A percentile compares a stretch with the other conserved stretches of the same genome.
These are phyloP conservation scores for Dicycla oo DNA, from an alignment of 2,888 invertebrate species.

Conservation along the genomic window DNA sequence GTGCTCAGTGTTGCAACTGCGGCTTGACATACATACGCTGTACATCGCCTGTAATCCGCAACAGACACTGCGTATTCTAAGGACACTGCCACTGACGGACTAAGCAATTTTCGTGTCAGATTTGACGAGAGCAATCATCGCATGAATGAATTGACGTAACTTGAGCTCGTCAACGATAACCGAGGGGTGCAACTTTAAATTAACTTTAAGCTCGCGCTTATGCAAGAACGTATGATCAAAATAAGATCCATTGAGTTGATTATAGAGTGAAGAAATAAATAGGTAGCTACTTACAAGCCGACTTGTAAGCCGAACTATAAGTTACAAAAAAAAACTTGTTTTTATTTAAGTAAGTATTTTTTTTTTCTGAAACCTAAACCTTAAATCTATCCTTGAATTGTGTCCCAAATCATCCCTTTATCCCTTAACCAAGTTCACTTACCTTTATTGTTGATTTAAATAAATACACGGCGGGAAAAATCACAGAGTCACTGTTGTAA, in stretches of 20 bases:
- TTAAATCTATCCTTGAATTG: conserved; percentile 36
- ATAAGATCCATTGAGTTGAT: conserved; percentile 48
- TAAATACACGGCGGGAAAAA: conserved; percentile 87
- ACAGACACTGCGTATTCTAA: conserved; percentile 72
- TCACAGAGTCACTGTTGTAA: conserved; percentile 89
- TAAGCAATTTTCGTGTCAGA: conserved; percentile 71
- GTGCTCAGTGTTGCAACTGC: conserved; percentile 77
- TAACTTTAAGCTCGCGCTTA: conserved; percentile 61
- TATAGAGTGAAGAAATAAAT: conserved; percentile 44
- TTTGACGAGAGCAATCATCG: conserved; percentile 67
- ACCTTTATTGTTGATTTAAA: conserved; percentile 84
- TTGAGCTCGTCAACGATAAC: conserved; percentile 59
- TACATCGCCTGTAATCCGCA: conserved; percentile 73
- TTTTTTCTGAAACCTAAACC: conserved; percentile 15
- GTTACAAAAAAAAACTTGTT: background rate
- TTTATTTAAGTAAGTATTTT: background rate
- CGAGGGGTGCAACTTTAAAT: conserved; percentile 59
- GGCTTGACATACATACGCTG: conserved; percentile 86
- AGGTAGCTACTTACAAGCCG: conserved; percentile 15
- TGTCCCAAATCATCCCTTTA: conserved; percentile 72
- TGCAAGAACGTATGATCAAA: conserved; percentile 54
- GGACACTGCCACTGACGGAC: conserved; percentile 64
- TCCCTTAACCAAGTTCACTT: conserved; percentile 81
- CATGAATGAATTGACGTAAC: conserved; percentile 69
- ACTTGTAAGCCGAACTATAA: background rate